Conservation (phyloP, 2,888 invertebrate species). For the Heteromurus nitidus region DNA sequence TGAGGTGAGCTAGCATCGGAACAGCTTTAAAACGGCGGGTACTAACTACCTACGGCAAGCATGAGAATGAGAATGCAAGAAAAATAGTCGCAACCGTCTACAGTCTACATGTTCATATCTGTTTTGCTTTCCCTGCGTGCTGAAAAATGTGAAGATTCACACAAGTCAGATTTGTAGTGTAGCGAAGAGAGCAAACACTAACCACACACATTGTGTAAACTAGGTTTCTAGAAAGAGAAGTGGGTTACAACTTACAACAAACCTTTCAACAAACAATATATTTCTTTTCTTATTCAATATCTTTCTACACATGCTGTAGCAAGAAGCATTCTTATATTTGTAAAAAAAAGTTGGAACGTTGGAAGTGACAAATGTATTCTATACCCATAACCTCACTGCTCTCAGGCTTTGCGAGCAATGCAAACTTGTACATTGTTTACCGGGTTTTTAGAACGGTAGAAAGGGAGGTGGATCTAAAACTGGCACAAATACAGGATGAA, state of each 20-base stretch:
- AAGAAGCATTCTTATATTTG: not conserved
- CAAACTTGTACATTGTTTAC: conserved; percentile 15
- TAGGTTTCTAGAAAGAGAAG: conserved; percentile 54
- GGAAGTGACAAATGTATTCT: not conserved
- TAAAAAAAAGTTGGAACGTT: not conserved
- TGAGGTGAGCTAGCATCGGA: too few relatives aligned
- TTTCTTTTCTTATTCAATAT: conserved; percentile 27
- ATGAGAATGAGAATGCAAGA: too few relatives aligned
- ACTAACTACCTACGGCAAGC: too few relatives aligned
- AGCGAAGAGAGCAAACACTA: too few relatives aligned
- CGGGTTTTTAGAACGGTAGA: conserved; percentile 55
- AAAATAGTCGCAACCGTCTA: too few relatives aligned
- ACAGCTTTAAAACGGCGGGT: too few relatives aligned
- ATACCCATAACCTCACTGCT: not conserved
- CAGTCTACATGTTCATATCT: too few relatives aligned
- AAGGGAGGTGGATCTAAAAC: conserved; percentile 55
- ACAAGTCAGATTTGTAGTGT: too few relatives aligned
- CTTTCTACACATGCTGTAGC: not conserved
- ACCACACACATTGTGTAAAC: conserved; percentile 57
- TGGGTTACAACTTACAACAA: conserved; percentile 47
- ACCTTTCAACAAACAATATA: conserved; percentile 30
- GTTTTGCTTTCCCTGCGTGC: too few relatives aligned
- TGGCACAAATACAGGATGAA: conserved; percentile 56
- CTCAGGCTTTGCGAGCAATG: not conserved
- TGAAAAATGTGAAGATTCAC: too few relatives aligned